Conservation (phyloP, 2,888 invertebrate genomes). For the Drosophila dives region DNA sequence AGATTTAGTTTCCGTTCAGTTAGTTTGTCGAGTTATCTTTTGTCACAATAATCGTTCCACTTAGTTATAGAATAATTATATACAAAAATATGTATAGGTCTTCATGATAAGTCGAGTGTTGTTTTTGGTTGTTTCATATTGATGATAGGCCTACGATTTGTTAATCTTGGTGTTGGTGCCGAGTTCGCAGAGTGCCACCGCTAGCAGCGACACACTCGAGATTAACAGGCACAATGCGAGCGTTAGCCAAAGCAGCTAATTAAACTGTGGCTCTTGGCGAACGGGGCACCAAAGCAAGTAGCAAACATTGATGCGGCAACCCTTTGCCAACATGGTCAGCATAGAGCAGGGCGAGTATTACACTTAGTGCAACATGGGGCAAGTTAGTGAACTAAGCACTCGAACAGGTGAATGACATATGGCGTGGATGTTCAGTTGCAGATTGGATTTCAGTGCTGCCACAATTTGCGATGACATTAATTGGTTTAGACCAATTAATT, state of each 20-base stretch:
- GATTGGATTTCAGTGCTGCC: background rate
- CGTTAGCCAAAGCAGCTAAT: background rate
- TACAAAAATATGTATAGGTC: background rate
- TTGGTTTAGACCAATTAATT: background rate
- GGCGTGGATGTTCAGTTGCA: background rate
- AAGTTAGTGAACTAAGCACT: background rate
- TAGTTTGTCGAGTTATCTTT: too few species aligned
- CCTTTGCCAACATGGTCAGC: conserved; percentile 14
- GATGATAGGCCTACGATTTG: background rate
- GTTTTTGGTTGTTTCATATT: background rate
- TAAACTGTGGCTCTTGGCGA: background rate
- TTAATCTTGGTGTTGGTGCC: background rate
- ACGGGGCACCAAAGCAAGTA: conserved; percentile 20
- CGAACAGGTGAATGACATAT: background rate
- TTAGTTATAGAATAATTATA: too few species aligned
- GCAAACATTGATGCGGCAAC: conserved; percentile 27
- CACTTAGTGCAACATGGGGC: conserved; percentile 2
- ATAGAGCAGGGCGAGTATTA: conserved; percentile 1
- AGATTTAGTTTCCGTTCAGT: too few species aligned
- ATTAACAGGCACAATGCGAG: background rate
- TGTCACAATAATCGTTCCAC: too few species aligned
- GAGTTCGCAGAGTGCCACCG: background rate
- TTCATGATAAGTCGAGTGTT: background rate
- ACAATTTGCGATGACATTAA: background rate
- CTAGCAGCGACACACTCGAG: conserved; percentile 9